Evolutionary conservation across 2,797 vertebrate species (phyloP).

Genomic region (Aselliscus stoliczkanus): DNA sequence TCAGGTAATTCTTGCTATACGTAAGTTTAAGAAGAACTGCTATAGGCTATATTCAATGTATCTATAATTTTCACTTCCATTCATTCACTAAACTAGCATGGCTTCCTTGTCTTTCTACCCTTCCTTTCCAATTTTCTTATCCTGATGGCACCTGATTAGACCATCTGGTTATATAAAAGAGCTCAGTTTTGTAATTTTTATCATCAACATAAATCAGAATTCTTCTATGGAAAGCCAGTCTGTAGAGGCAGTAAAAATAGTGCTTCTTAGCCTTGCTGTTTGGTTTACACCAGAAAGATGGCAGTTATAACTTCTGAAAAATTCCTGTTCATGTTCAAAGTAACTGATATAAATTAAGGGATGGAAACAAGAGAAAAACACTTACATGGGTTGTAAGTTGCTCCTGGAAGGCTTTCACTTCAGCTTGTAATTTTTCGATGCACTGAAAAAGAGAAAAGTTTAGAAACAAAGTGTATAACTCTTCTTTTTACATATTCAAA

Average conservation of each 20-base stretch:
- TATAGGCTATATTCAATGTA: not conserved
- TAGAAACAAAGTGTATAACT: not conserved
- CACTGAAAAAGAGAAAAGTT: constrained; percentile 21
- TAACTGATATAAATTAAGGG: not conserved
- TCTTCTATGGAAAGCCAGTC: not conserved
- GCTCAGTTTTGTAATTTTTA: not conserved
- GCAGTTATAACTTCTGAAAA: not conserved
- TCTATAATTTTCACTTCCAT: not conserved
- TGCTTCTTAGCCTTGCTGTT: not conserved
- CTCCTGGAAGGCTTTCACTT: constrained; percentile 45
- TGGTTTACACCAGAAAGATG: not conserved
- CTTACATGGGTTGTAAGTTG: not conserved
- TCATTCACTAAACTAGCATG: not conserved
- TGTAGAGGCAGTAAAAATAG: not conserved
- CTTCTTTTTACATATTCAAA: not conserved
- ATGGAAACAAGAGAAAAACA: not conserved
- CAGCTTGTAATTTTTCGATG: constrained; percentile 44
- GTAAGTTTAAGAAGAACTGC: not conserved
- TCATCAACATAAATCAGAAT: not conserved
- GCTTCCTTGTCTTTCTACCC: not conserved
- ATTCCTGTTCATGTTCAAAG: not conserved
- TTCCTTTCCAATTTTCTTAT: not conserved
- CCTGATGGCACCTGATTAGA: not conserved
- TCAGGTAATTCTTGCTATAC: not conserved
- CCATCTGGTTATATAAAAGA: not conserved